Evolutionary conservation across 2,113 vertebrate genomes (phyloP).

Genomic region (Pardalotus punctatus): DNA sequence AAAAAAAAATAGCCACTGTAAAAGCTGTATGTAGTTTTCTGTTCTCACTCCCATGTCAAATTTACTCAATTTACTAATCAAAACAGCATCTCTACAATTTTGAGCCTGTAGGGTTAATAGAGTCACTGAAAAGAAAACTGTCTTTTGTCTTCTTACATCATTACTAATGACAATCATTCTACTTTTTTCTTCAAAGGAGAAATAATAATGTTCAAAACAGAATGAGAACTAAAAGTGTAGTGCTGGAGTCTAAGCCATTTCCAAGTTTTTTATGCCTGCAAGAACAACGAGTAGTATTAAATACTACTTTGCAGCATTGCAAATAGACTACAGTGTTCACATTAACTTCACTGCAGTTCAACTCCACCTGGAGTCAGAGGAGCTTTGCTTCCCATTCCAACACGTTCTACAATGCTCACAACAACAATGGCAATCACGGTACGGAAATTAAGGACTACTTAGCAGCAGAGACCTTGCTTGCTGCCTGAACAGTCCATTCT

Average conservation of each 20-base stretch:
- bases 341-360: background rate
- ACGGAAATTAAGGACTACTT: background rate
- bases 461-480: background rate
- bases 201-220: background rate
- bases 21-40: background rate
- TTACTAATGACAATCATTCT: conserved; percentile 5
- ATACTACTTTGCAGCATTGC: background rate
- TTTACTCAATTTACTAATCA: conserved; percentile 40
- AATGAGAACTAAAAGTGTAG: background rate
- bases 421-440: fast-evolving
- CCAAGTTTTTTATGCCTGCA: background rate
- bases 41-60: background rate
- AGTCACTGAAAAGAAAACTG: background rate
- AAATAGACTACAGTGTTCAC: background rate
- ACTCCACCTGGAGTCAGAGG: background rate
- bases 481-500: background rate
- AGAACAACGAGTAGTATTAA: background rate
- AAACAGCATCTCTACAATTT: background rate
- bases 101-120: background rate
- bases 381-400: background rate
- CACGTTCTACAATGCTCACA: background rate
- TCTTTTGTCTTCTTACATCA: conserved; percentile 36
- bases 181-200: background rate
- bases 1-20: background rate
- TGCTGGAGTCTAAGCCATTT: background rate